A percentile compares a stretch with the other conserved stretches of the same genome.
Conservation (phyloP, 2,113 vertebrate genomes). For the Sisor rabdophorus region DNA sequence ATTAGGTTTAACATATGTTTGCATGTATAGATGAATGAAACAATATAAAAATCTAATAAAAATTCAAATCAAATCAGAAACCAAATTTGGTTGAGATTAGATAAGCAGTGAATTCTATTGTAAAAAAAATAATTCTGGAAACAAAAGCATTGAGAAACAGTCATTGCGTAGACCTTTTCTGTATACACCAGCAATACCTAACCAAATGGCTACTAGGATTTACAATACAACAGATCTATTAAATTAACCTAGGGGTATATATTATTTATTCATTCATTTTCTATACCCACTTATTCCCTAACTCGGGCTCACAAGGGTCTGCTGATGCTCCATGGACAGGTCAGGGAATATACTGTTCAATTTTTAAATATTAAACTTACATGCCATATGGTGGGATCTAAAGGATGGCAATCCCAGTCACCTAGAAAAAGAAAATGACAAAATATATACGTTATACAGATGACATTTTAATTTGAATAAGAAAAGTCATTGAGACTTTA, state of each 20-base stretch:
- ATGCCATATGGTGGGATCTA: conserved; percentile 95
- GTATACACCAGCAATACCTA: not conserved
- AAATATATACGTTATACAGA: not conserved
- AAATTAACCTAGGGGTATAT: no score
- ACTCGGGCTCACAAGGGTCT: no score
- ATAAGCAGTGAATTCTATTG: not conserved
- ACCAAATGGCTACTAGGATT: not conserved
- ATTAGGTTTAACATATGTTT: not conserved
- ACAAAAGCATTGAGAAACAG: not conserved
- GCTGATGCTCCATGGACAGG: no score
- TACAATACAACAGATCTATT: not conserved
- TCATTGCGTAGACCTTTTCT: not conserved
- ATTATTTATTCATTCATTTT: no score
- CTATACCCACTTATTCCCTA: no score
- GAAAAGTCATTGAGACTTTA: not conserved
- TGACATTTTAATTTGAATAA: not conserved
- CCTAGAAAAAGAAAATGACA: conserved; percentile 63
- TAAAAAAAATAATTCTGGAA: not conserved
- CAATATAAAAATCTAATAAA: not conserved
- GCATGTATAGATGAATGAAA: not conserved
- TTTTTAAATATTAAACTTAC: conserved; percentile 67
- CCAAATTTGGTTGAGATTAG: not conserved
- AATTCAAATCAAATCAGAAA: not conserved
- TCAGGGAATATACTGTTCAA: no score
- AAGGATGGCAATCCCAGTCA: conserved; percentile 96